A percentile compares a stretch with the other conserved stretches of the same genome.
Evolutionary conservation across 2,888 invertebrate genomes (phyloP).

Genomic region (Melinopterus prodromus): DNA sequence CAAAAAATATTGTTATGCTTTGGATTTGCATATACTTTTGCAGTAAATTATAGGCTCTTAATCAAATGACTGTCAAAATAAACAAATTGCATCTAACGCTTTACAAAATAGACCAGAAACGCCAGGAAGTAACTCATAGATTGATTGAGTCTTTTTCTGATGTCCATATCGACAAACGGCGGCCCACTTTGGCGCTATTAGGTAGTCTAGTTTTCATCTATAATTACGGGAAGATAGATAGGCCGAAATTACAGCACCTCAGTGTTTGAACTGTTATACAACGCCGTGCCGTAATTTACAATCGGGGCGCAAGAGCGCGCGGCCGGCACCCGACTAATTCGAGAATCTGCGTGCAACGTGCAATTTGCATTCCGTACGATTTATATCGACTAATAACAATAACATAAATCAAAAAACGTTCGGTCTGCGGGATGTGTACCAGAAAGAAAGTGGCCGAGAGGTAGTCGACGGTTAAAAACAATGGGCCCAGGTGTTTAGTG

Average conservation of each 20-base stretch:
- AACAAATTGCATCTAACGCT: background rate
- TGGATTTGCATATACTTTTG: too few species aligned
- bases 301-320: background rate
- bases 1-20: too few species aligned
- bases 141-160: constrained; percentile 9
- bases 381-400: background rate
- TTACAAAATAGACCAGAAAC: background rate
- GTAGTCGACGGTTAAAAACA: constrained; percentile 45
- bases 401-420: background rate
- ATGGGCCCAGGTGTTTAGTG: constrained; percentile 56
- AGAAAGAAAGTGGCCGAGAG: constrained; percentile 29
- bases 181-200: constrained; percentile 20
- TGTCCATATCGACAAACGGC: constrained; percentile 14
- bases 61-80: constrained; percentile 5
- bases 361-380: constrained; percentile 4
- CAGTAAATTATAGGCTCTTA: background rate
- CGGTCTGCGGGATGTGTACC: background rate
- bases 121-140: constrained; percentile 9
- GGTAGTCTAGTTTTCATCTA: constrained; percentile 18
- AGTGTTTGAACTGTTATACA: background rate
- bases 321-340: background rate
- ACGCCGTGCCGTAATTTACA: constrained; percentile 7
- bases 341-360: background rate
- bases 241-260: constrained; percentile 25
- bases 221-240: constrained; percentile 27